A percentile compares a stretch with the other conserved stretches of the same genome.
These are phyloP conservation scores for Drosophila pruinosa DNA, from an alignment of 1,140 invertebrate genomes.

Conservation along the genomic window DNA sequence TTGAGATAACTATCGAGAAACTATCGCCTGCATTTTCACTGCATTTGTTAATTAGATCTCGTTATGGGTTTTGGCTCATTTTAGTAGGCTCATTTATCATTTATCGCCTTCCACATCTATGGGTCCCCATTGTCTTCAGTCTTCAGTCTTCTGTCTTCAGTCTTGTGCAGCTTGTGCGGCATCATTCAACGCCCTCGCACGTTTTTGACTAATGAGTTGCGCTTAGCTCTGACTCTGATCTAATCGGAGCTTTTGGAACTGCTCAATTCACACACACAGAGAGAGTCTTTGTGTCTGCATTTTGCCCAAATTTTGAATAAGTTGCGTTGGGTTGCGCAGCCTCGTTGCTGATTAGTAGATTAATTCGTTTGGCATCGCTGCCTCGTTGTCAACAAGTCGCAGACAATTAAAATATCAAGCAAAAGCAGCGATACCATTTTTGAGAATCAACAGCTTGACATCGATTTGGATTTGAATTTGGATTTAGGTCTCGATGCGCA, in stretches of 20 bases:
- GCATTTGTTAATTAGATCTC: slow-evolving; percentile 22
- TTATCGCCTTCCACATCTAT: slow-evolving; percentile 9
- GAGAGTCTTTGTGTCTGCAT: not conserved
- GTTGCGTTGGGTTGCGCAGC: slow-evolving; percentile 42
- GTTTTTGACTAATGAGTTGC: slow-evolving; percentile 60
- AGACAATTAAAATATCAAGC: slow-evolving; percentile 77
- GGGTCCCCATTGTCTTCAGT: not conserved
- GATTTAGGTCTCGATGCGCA: slow-evolving; percentile 15
- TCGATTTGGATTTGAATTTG: slow-evolving; percentile 25
- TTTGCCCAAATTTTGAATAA: not conserved
- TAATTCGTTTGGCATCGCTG: slow-evolving; percentile 47
- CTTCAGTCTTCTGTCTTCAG: no score
- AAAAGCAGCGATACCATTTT: slow-evolving; percentile 34
- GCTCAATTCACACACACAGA: slow-evolving; percentile 15
- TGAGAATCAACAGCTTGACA: slow-evolving; percentile 36
- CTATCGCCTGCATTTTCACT: not conserved
- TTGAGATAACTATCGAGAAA: not conserved
- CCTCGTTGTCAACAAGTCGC: slow-evolving; percentile 65
- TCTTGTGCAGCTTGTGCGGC: not conserved
- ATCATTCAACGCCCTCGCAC: slow-evolving; percentile 57
- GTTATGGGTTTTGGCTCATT: slow-evolving; percentile 10
- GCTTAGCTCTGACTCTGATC: slow-evolving; percentile 20
- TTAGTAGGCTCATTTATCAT: slow-evolving; percentile 43
- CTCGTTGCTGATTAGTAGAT: slow-evolving; percentile 72
- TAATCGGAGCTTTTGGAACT: slow-evolving; percentile 28